A percentile compares a stretch with the other conserved stretches of the same genome.
These are phyloP conservation scores for Calliopsis andreniformis DNA, from an alignment of 1,140 invertebrate genomes.

Conservation along the genomic window DNA sequence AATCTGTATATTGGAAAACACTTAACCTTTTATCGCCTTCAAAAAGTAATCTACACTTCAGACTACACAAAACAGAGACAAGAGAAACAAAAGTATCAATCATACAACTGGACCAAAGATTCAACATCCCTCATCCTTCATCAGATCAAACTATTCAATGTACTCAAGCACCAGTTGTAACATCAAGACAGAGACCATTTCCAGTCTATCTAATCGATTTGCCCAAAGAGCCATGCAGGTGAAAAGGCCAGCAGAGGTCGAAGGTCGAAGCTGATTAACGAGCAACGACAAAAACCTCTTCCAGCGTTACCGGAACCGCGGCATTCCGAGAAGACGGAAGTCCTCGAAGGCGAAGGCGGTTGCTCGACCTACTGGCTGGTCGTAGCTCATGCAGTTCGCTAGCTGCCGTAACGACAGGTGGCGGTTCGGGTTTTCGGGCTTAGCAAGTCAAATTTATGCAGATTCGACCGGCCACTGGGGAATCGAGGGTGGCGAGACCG, in stretches of 20 bases:
- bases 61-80: no score
- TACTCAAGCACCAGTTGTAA: no score
- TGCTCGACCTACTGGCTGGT: conserved; percentile 39
- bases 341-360: neutral
- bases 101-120: no score
- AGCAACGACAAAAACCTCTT: conserved; percentile 15
- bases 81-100: no score
- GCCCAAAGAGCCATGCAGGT: neutral
- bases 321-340: conserved; percentile 39
- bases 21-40: no score
- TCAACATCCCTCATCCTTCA: no score
- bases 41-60: no score
- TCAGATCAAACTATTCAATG: no score
- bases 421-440: conserved; percentile 64
- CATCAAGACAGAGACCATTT: no score
- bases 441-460: conserved; percentile 80
- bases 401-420: conserved; percentile 53
- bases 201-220: no score
- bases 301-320: conserved; percentile 2
- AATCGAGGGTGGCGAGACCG: conserved; percentile 32
- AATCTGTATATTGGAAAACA: no score
- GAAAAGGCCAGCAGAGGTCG: neutral
- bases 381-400: conserved; percentile 38
- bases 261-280: conserved; percentile 42
- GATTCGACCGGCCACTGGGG: conserved; percentile 53